Percentiles rank a stretch among this genome's conserved stretches.
Conservation (phyloP, 2,888 invertebrate genomes). For the Chalcosyrphus nemorum region DNA sequence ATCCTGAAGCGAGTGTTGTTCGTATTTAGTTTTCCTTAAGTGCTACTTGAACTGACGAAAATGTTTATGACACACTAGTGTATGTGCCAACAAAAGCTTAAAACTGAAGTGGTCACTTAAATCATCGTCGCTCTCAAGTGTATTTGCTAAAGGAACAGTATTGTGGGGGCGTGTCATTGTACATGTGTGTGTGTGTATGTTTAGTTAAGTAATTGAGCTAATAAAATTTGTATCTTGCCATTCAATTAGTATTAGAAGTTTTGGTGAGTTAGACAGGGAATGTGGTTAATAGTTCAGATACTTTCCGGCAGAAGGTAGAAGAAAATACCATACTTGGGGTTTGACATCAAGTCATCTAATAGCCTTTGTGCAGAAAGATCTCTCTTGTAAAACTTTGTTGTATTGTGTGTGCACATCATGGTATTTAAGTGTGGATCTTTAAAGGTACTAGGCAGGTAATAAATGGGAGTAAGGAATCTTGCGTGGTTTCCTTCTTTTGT, state of each 20-base stretch:
- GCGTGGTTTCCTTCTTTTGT: too few species aligned
- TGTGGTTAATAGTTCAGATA: background rate
- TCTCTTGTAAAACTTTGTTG: too few species aligned
- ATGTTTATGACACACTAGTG: constrained; percentile 56
- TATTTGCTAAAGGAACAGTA: constrained; percentile 34
- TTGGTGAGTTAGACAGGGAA: background rate
- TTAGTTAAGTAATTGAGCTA: constrained; percentile 53
- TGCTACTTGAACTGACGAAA: constrained; percentile 62
- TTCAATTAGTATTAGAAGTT: constrained; percentile 33
- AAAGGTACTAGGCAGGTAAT: too few species aligned
- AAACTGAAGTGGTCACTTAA: constrained; percentile 71
- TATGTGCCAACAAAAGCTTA: constrained; percentile 58
- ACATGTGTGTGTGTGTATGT: constrained; percentile 9
- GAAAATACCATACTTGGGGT: background rate
- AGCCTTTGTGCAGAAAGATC: too few species aligned
- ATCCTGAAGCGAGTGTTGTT: constrained; percentile 48
- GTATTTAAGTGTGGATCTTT: too few species aligned
- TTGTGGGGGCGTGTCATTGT: background rate
- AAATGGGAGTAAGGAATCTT: too few species aligned
- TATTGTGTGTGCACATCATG: too few species aligned
- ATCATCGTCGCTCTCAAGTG: constrained; percentile 56
- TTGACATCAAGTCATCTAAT: background rate
- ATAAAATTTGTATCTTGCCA: constrained; percentile 25
- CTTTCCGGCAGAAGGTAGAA: background rate
- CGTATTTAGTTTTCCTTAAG: constrained; percentile 54